These are phyloP conservation scores for Ciona savignyi DNA, from an alignment of 23 tunicate species.

Conservation along the genomic window DNA sequence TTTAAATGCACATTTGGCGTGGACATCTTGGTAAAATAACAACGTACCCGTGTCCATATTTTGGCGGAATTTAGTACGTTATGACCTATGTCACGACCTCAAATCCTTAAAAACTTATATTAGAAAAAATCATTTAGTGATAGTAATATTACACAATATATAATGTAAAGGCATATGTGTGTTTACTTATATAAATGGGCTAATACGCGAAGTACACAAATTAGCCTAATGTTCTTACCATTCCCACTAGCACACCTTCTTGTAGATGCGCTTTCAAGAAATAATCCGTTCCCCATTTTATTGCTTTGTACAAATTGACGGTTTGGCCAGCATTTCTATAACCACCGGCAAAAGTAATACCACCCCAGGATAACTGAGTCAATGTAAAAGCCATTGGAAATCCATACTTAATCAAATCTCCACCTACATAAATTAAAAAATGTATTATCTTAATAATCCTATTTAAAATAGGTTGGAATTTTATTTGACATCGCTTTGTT, in stretches of 20 bases:
- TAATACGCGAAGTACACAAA: not conserved
- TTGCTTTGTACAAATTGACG: conserved; percentile 35
- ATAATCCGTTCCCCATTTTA: conserved; percentile 88
- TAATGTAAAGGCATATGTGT: not conserved
- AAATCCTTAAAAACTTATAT: too few species aligned
- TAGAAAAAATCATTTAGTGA: too few species aligned
- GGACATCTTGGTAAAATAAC: too few species aligned
- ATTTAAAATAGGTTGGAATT: too few species aligned
- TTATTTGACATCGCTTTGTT: too few species aligned
- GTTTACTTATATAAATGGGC: not conserved
- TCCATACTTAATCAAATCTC: conserved; percentile 80
- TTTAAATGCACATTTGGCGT: too few species aligned
- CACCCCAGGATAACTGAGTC: conserved; percentile 83
- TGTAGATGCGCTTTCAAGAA: conserved; percentile 58
- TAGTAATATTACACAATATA: too few species aligned
- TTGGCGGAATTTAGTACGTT: too few species aligned
- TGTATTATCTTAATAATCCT: too few species aligned
- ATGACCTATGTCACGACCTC: too few species aligned
- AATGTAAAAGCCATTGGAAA: conserved; percentile 92
- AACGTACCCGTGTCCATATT: too few species aligned
- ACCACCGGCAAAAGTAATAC: conserved; percentile 37
- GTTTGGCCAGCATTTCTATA: conserved; percentile 47
- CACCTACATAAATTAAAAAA: conserved; percentile 54
- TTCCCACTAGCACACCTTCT: conserved; percentile 50
- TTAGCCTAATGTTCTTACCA: conserved; percentile 26